Conservation (phyloP, 2,888 invertebrate genomes). For the Acholoe squamosa region DNA sequence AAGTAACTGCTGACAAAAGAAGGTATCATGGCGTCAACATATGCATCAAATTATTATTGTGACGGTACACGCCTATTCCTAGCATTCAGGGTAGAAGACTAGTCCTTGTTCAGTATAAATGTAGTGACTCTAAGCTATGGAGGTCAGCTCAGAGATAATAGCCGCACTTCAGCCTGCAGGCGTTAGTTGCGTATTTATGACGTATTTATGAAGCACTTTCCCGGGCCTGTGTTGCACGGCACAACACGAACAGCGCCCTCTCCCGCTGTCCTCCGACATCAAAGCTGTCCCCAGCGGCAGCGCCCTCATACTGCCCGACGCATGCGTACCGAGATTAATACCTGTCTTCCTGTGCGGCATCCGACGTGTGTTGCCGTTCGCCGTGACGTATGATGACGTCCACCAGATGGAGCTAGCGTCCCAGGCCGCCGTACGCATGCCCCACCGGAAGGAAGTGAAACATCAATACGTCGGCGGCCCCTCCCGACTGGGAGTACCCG, state of each 20-base stretch:
- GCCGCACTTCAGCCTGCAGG: neutral
- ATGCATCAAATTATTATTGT: too few relatives aligned
- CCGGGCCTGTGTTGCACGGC: neutral
- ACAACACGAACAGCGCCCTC: neutral
- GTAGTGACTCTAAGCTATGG: too few relatives aligned
- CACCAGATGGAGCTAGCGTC: neutral
- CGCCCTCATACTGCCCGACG: neutral
- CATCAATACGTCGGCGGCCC: slow-evolving; percentile 24
- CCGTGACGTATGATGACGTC: slow-evolving; percentile 43
- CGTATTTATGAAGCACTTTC: neutral
- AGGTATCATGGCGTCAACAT: too few relatives aligned
- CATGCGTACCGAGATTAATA: slow-evolving; percentile 43
- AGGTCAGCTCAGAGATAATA: neutral
- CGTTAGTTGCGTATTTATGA: slow-evolving; percentile 12
- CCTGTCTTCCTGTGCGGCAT: slow-evolving; percentile 24
- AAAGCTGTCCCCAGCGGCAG: neutral
- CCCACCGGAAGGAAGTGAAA: slow-evolving; percentile 28
- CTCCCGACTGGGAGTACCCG: neutral
- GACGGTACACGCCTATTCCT: too few relatives aligned
- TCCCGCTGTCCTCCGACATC: neutral
- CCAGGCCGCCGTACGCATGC: neutral
- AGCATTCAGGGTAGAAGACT: too few relatives aligned
- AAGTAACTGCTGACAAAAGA: too few relatives aligned
- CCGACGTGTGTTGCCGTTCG: neutral
- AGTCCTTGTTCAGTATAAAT: too few relatives aligned